phyloP scores from a whole-genome alignment of 2,113 vertebrate species.

The Agapornis roseicollis region DNA sequence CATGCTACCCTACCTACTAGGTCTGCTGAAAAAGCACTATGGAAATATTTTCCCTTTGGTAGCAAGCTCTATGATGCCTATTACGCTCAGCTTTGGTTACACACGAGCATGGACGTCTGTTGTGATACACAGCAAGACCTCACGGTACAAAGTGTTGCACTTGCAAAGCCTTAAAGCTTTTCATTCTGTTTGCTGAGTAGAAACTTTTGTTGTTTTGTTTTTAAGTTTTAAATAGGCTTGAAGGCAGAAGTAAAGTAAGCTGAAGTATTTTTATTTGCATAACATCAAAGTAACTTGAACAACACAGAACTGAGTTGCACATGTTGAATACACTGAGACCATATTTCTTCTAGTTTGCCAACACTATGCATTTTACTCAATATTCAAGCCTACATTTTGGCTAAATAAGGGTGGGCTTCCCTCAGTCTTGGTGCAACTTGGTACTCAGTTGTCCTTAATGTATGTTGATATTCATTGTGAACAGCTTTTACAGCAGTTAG shows the following conservation, averaged over 20 bases:
- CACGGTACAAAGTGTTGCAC: background rate
- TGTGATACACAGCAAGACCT: background rate
- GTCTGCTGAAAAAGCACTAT: slow-evolving; percentile 11
- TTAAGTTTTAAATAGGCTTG: background rate
- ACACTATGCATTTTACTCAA: background rate
- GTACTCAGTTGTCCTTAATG: background rate
- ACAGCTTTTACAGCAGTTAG: background rate
- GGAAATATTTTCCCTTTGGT: slow-evolving; percentile 1
- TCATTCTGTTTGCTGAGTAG: background rate
- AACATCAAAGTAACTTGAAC: background rate
- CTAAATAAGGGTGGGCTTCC: background rate
- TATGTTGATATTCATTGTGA: background rate
- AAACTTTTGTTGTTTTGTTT: background rate
- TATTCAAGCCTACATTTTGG: background rate
- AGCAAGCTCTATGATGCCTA: background rate
- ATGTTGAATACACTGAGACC: background rate
- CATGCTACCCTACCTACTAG: background rate
- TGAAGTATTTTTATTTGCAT: background rate
- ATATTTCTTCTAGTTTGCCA: background rate
- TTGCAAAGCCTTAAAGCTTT: background rate
- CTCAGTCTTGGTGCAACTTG: background rate
- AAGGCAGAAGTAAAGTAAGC: background rate
- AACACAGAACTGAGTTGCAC: background rate
- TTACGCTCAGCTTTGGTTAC: background rate
- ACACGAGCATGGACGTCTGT: background rate